phyloP scores from a whole-genome alignment of 2,797 vertebrate genomes.

The Chloroceryle inda region DNA sequence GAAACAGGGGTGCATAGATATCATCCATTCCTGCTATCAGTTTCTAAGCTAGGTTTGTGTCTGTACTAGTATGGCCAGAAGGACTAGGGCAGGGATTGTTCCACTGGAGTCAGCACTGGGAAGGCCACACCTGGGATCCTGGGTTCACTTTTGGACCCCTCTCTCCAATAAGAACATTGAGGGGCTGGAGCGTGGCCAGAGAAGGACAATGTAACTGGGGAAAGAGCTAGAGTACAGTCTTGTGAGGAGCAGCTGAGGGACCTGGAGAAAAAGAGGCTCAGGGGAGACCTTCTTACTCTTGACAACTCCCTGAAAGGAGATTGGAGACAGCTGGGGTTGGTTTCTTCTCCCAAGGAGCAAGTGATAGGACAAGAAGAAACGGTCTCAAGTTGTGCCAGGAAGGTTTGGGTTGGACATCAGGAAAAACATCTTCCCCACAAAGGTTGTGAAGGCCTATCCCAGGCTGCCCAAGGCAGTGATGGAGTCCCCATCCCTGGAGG shows the following conservation, averaged over 20 bases:
- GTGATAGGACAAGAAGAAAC: background rate
- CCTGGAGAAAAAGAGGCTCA: background rate
- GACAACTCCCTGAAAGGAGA: background rate
- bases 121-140: background rate
- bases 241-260: background rate
- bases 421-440: background rate
- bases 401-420: background rate
- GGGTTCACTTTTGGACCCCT: background rate
- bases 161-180: background rate
- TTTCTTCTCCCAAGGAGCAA: background rate
- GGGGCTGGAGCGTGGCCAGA: background rate
- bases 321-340: background rate
- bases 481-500: background rate
- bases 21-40: background rate
- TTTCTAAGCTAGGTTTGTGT: background rate
- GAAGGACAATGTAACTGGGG: background rate
- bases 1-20: background rate
- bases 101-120: background rate
- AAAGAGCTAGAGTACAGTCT: background rate
- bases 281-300: background rate
- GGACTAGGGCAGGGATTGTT: background rate
- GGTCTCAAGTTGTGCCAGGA: background rate
- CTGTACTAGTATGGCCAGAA: background rate
- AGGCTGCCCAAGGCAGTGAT: background rate
- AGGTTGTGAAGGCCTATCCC: background rate